Evolutionary conservation across 2,888 invertebrate genomes (phyloP).

Genomic region (Plebejus anna): DNA sequence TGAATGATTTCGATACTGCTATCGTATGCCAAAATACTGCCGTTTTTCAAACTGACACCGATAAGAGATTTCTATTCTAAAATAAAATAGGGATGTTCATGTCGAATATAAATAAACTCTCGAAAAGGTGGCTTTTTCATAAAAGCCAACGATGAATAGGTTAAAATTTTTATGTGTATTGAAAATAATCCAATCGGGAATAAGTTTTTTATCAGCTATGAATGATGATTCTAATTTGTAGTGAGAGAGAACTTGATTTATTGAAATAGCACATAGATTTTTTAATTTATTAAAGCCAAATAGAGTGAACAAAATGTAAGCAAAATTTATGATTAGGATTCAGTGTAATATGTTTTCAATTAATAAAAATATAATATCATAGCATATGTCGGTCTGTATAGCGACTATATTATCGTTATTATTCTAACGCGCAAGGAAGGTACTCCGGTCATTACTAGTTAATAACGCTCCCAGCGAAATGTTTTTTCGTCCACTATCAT

Average conservation of each 20-base stretch:
- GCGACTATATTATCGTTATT: too few relatives aligned
- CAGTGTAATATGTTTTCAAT: too few relatives aligned
- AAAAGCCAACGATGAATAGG: conserved; percentile 56
- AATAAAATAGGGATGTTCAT: conserved; percentile 30
- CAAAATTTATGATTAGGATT: too few relatives aligned
- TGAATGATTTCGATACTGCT: conserved; percentile 39
- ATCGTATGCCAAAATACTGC: conserved; percentile 40
- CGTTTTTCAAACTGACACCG: conserved; percentile 42
- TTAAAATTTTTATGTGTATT: conserved; percentile 45
- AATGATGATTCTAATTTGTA: background rate
- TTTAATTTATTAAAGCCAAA: too few relatives aligned
- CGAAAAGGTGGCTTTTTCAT: conserved; percentile 43
- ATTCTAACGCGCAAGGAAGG: too few relatives aligned
- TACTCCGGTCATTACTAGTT: too few relatives aligned
- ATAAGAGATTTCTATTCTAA: conserved; percentile 34
- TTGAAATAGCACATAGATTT: background rate
- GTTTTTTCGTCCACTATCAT: too few relatives aligned
- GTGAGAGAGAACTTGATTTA: background rate
- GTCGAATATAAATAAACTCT: conserved; percentile 25
- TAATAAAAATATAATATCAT: too few relatives aligned
- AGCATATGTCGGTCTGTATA: too few relatives aligned
- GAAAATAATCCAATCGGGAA: conserved; percentile 19
- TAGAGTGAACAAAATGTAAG: background rate
- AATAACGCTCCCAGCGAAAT: too few relatives aligned
- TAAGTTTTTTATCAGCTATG: background rate